Evolutionary conservation across 2,888 invertebrate genomes (phyloP).

Genomic region (Dryomyza anilis): DNA sequence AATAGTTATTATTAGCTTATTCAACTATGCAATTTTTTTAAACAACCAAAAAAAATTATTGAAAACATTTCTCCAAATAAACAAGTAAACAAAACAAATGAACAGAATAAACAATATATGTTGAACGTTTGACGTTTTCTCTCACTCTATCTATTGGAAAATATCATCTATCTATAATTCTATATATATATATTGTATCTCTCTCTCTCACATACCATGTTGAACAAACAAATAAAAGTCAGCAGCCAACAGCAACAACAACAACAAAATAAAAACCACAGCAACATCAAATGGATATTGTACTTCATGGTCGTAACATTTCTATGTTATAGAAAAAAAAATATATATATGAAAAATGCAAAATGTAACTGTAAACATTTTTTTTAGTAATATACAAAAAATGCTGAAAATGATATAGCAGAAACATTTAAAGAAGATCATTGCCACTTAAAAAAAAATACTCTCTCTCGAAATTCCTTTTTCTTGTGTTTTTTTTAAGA

Average conservation of each 20-base stretch:
- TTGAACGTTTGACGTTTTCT: constrained; percentile 33
- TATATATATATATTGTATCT: constrained; percentile 33
- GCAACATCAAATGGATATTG: constrained; percentile 13
- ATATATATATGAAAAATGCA: constrained; percentile 22
- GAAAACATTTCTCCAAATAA: constrained; percentile 38
- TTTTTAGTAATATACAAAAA: constrained; percentile 36
- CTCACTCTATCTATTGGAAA: constrained; percentile 32
- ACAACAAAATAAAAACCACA: constrained; percentile 19
- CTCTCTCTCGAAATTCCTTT: constrained; percentile 47
- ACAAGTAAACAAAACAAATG: constrained; percentile 33
- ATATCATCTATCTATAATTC: constrained; percentile 20
- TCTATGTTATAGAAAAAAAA: constrained; percentile 18
- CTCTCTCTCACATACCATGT: constrained; percentile 40
- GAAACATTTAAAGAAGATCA: constrained; percentile 27
- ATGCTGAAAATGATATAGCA: constrained; percentile 33
- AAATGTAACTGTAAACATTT: constrained; percentile 17
- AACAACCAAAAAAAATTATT: constrained; percentile 35
- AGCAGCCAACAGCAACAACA: constrained; percentile 31
- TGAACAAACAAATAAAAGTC: constrained; percentile 28
- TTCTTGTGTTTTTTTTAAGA: constrained; percentile 40
- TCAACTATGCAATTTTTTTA: constrained; percentile 43
- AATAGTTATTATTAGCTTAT: constrained; percentile 58
- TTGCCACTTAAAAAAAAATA: constrained; percentile 35
- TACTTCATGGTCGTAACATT: constrained; percentile 6
- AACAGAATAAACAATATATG: constrained; percentile 31